phyloP scores from a whole-genome alignment of 1,140 invertebrate species.

The Bacillus rossius region DNA sequence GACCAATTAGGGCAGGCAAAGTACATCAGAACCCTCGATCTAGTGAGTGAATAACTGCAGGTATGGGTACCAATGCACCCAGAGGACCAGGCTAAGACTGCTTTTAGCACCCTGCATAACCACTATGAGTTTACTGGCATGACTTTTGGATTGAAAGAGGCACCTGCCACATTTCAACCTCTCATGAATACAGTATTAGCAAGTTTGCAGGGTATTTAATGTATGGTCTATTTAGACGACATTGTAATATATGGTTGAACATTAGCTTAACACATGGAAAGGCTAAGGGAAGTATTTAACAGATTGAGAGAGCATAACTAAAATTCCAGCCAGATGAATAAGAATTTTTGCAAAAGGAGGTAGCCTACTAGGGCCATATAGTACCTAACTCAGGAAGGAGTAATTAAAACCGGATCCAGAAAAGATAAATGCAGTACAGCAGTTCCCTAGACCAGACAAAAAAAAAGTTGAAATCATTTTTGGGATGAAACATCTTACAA shows the following conservation, averaged over 20 bases:
- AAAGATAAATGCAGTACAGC: slow-evolving; percentile 36
- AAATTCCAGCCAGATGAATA: slow-evolving; percentile 45
- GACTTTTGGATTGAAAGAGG: slow-evolving; percentile 31
- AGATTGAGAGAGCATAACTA: slow-evolving; percentile 36
- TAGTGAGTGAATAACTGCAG: slow-evolving; percentile 46
- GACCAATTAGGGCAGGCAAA: slow-evolving; percentile 36
- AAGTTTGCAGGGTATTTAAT: slow-evolving; percentile 28
- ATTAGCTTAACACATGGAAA: slow-evolving; percentile 32
- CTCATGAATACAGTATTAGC: slow-evolving; percentile 35
- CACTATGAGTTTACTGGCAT: slow-evolving; percentile 37
- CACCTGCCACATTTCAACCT: slow-evolving; percentile 27
- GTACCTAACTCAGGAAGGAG: slow-evolving; percentile 37
- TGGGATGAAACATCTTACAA: too few relatives aligned
- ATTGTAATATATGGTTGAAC: slow-evolving; percentile 36
- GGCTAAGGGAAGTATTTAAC: slow-evolving; percentile 35
- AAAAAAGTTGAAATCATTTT: slow-evolving; percentile 40
- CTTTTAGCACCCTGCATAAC: slow-evolving; percentile 36
- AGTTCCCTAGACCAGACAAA: slow-evolving; percentile 37
- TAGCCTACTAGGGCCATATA: slow-evolving; percentile 41
- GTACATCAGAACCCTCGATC: slow-evolving; percentile 43
- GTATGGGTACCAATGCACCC: slow-evolving; percentile 32
- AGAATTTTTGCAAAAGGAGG: slow-evolving; percentile 41
- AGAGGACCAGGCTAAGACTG: slow-evolving; percentile 43
- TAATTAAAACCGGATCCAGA: slow-evolving; percentile 40
- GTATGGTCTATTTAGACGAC: slow-evolving; percentile 42